phyloP scores from a whole-genome alignment of 2,888 invertebrate genomes.

The Ichneumon xanthorius region DNA sequence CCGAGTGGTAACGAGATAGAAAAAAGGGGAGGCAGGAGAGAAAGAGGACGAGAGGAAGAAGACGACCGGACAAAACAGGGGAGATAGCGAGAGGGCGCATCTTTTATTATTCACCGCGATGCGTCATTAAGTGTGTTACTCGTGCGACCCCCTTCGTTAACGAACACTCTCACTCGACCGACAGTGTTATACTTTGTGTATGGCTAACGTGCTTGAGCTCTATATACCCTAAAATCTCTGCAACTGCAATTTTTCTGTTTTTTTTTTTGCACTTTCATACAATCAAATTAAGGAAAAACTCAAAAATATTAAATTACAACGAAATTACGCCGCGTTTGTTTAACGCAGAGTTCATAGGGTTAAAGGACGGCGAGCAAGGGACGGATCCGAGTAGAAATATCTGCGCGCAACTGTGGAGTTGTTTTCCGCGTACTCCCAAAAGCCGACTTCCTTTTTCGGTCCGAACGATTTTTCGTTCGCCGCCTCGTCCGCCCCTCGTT shows the following conservation, averaged over 20 bases:
- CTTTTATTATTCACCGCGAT: constrained; percentile 59
- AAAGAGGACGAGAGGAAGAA: constrained; percentile 10
- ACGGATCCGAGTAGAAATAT: neutral
- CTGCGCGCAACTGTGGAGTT: neutral
- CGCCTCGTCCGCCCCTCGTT: neutral
- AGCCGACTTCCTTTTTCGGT: neutral
- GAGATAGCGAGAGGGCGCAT: constrained; percentile 28
- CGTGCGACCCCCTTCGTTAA: constrained; percentile 41
- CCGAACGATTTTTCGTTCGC: constrained; percentile 7
- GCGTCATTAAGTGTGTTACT: constrained; percentile 51
- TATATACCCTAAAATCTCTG: neutral
- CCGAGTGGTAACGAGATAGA: constrained; percentile 17
- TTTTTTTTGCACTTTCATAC: neutral
- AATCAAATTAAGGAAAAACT: neutral
- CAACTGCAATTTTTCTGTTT: constrained; percentile 12
- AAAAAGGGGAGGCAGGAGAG: neutral
- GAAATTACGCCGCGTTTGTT: constrained; percentile 1
- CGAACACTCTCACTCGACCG: constrained; percentile 27
- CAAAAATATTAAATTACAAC: constrained; percentile 12
- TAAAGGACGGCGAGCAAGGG: neutral
- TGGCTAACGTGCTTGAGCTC: neutral
- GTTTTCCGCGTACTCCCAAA: neutral
- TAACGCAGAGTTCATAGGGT: neutral
- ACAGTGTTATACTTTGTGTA: neutral
- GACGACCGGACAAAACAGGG: constrained; percentile 10